Base-by-base conservation (phyloP, 2,888 invertebrate species). In the Patella ulyssiponensis region DNA sequence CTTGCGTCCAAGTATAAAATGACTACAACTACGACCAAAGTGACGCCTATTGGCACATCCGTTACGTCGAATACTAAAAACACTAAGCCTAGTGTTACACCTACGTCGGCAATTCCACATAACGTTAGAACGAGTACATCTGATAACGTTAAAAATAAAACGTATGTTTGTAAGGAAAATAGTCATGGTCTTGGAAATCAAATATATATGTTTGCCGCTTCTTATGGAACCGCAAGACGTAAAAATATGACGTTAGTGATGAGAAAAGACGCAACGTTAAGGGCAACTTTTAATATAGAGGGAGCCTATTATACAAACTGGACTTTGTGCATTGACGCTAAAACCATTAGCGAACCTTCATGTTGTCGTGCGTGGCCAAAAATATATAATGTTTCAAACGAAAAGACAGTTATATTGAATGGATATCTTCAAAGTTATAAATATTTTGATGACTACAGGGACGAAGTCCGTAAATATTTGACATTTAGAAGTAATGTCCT, bases 401-500 rank as follows among this genome's bases (percentile, higher is more conserved):
- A 64, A 23, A 64, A 64, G 14, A 23, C 64, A 64, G 20, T 64
- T 20, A 64, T 20, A 64, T 20, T 64, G 11, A 12, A 11, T 23
- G 23, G 23, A 12, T 64, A 64, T 64, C 64, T 64, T 64, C 64
- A 64, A 64, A 64, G 64, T 23, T 64, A 64, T 64, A 64, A 64
- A 64, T 64, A 64, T 64, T 64, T 64, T 64, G 64, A 64, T 11
- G 23, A 20, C 20, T 1, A 64, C 23, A 20, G 23, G 20, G 64
- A 64, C 23, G 64, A 64, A 64, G 64, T 64, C 3, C 20, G 23
- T 20, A 64, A 23, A 12, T 23, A 23, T 4, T 20, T 64, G 23
- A 64, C 20, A 11, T 64, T 64, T 64, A 12, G 64, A 23, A 23
- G 14, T 64, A 23, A 64, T 11, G 15, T 64, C 7, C 1, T 64